Percentiles rank a stretch among this genome's conserved stretches.
Evolutionary conservation across 2,797 vertebrate genomes (phyloP).

Genomic region (Channallabes apus): DNA sequence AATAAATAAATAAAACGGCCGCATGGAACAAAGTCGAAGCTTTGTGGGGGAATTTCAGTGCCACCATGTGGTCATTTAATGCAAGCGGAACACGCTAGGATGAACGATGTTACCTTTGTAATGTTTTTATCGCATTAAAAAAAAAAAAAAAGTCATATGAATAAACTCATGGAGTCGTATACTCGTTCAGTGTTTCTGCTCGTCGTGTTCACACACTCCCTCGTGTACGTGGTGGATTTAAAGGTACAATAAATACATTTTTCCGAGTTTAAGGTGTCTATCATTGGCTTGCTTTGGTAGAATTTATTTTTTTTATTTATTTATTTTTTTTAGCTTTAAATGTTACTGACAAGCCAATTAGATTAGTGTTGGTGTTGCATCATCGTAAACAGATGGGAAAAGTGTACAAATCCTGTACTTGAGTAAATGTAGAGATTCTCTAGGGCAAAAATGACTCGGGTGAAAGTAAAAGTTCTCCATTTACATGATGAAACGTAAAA

Average conservation of each 20-base stretch:
- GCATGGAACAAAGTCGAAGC: slow-evolving; percentile 49
- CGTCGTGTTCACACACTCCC: slow-evolving; percentile 10
- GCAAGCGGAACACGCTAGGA: slow-evolving; percentile 75
- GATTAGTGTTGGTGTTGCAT: too few relatives aligned
- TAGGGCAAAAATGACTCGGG: too few relatives aligned
- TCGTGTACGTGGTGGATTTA: slow-evolving; percentile 20
- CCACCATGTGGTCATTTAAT: slow-evolving; percentile 82
- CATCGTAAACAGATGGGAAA: too few relatives aligned
- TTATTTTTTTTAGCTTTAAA: too few relatives aligned
- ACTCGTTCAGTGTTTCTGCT: slow-evolving; percentile 62
- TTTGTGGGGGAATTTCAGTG: slow-evolving; percentile 73
- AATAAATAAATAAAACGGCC: slow-evolving; percentile 56
- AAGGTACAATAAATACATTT: slow-evolving; percentile 15
- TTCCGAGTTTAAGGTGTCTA: neutral
- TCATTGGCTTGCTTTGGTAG: neutral
- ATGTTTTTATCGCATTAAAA: slow-evolving; percentile 76
- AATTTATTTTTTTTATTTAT: neutral
- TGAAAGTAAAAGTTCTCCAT: too few relatives aligned
- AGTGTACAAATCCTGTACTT: too few relatives aligned
- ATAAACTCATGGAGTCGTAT: slow-evolving; percentile 80
- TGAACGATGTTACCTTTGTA: slow-evolving; percentile 77
- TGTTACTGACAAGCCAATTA: too few relatives aligned
- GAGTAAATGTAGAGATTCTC: too few relatives aligned
- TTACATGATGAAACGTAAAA: too few relatives aligned
- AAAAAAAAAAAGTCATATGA: slow-evolving; percentile 70